Percentiles rank a stretch among this genome's conserved stretches.
These are phyloP conservation scores for Candidula unifasciata DNA, from an alignment of 2,888 invertebrate species.

Conservation along the genomic window DNA sequence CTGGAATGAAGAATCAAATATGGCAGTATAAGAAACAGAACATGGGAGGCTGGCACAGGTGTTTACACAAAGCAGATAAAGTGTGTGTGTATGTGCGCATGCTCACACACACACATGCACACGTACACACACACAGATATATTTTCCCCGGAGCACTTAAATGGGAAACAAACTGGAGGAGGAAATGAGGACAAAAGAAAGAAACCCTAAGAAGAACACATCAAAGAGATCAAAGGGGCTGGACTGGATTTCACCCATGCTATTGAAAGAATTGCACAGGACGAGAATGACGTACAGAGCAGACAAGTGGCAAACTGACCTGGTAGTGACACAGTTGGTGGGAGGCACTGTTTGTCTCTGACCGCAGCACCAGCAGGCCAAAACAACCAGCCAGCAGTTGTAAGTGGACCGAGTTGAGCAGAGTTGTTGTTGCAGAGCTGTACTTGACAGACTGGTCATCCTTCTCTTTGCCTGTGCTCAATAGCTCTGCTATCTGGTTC, in stretches of 20 bases:
- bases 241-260: no score
- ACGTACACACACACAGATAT: no score
- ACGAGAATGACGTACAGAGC: neutral
- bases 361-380: slow-evolving; percentile 76
- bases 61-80: no score
- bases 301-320: slow-evolving; percentile 57
- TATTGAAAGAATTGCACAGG: no score
- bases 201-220: no score
- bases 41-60: neutral
- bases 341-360: slow-evolving; percentile 59
- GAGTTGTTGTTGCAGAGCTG: slow-evolving; percentile 65
- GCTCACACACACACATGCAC: no score
- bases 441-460: slow-evolving; percentile 24
- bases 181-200: no score
- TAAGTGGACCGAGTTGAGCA: slow-evolving; percentile 79
- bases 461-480: slow-evolving; percentile 73
- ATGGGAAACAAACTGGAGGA: no score
- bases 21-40: neutral
- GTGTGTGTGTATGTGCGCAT: no score
- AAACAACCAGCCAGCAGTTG: slow-evolving; percentile 81
- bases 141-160: no score
- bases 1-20: neutral
- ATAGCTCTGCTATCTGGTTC: slow-evolving; percentile 77
- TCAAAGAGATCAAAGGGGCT: no score
- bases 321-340: slow-evolving; percentile 81